Evolutionary conservation across 2,113 vertebrate species (phyloP), one percentile per base, ranked within the genome.

Genomic region (Nothocercus julius): DNA sequence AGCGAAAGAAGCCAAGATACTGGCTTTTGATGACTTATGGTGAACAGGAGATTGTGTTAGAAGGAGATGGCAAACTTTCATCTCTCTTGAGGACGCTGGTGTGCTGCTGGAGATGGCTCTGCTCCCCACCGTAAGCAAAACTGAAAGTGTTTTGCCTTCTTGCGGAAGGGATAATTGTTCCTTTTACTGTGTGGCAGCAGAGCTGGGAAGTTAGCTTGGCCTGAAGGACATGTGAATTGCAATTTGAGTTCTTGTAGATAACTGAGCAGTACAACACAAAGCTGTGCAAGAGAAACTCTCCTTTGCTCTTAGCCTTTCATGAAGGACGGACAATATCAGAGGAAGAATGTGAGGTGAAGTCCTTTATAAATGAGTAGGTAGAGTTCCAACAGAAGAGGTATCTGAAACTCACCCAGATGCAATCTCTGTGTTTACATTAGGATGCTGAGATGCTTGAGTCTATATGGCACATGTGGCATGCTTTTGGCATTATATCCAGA

Each of bases 261-360:
- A 56, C 24, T 45, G 10, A 69, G 7, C 27, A 79, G 21, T 47
- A 42, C 8, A 77, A 19, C 30, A 74, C 63, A 83, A 36, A 53
- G 25, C 54, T 5, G 7, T 9, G 8, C 24, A 44, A 80, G 53
- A 74, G 11, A 85, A 85, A n/a, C 7, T 42, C 14, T 4, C 1
- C 32, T 64, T 16, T 80, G 27, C 32, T 73, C 13, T 51, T 15
- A 64, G 10, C 13, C 12, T 79, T 61, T 75, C 13, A n/a, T 5
- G 34, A 14, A 78, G 7, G 44, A 80, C 3, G 34, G 62, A 24
- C 18, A 0, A 0, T 51, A 34, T 19, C 21, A 68, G 12, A 84
- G 12, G 16, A 61, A 63, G 79, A 83, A 56, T 8, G 9, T 79
- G 34, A 89, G n/a, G 27, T 14, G 75, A 8, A 5, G 10, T 11